Base-by-base conservation (phyloP, 2,113 vertebrate species). In the Grus americana region DNA sequence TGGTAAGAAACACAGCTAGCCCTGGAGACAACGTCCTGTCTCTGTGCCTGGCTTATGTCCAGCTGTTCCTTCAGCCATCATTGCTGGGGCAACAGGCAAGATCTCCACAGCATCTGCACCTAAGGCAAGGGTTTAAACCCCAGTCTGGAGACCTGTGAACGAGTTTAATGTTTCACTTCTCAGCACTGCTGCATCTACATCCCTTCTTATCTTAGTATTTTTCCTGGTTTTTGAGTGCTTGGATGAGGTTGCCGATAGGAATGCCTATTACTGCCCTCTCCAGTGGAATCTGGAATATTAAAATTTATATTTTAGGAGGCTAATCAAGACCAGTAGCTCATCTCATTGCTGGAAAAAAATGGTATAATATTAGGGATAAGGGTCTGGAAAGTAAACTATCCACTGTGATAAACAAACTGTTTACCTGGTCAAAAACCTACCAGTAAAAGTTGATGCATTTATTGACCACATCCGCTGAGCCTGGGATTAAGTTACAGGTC, bases 11-110 rank as follows among this genome's bases (percentile, higher is more conserved):
- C 5, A 18, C 1, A 5, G 16, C 22, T 34, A 22, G 2, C 23
- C 40, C n/a, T 5, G 40, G 15, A n/a, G 19, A 55, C 17, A 72
- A 49, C 0, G 0, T 44, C 29, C 21, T 15, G 7, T 29, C 32
- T 50, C 9, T 71, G 10, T 11, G 13, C 12, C 3, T 9, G 34
- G 18, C 12, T 67, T 20, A 12, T 0, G 2, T n/a, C 27, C 40
- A 58, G 30, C 23, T 66, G 11, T 59, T 90, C n/a, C 18, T 20
- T 7, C 44, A 57, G 44, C 10, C 2, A 0, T 21, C 62, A 30
- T 30, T 38, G 8, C 38, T 10, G 24, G 20, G 19, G 6, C 40
- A 14, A 12, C 2, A 2, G 38, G 26, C 30, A 54, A 44, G 13
- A 32, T 26, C 8, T 2, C 24, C 8, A 21, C 27, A 54, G 36